These are phyloP conservation scores for Heliconius hortense DNA, from an alignment of 2,888 invertebrate species.

Conservation along the genomic window DNA sequence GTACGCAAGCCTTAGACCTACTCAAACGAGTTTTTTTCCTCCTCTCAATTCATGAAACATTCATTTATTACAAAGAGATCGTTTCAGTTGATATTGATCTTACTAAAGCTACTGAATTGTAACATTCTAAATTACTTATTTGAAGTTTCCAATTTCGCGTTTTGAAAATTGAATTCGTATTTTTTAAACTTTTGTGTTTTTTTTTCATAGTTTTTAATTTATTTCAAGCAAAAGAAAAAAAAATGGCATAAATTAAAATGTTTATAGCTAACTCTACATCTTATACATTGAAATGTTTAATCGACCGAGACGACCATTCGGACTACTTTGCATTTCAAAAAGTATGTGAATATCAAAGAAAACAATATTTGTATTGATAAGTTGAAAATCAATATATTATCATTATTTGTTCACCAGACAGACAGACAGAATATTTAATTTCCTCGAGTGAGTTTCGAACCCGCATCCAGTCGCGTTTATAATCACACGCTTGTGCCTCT, in stretches of 20 bases:
- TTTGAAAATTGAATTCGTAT: neutral
- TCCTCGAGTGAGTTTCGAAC: no score
- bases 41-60: constrained; percentile 47
- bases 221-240: neutral
- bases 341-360: constrained; percentile 26
- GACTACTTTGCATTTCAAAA: constrained; percentile 27
- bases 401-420: no score
- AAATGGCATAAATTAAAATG: neutral
- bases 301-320: constrained; percentile 6
- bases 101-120: neutral
- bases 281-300: constrained; percentile 16
- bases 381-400: neutral
- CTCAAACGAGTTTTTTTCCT: neutral
- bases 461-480: no score
- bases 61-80: constrained; percentile 48
- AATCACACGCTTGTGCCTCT: no score
- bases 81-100: constrained; percentile 26
- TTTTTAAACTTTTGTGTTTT: no score
- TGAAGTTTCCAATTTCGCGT: neutral
- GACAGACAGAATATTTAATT: no score
- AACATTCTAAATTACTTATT: neutral
- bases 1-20: neutral
- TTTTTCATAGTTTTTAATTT: neutral
- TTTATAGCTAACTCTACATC: constrained; percentile 17
- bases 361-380: constrained; percentile 21